Evolutionary conservation across 30 jellyfish, hydroid and myxozoan species (phyloP), one percentile per base, ranked within the genome.

Genomic region (Turritopsis rubra): DNA sequence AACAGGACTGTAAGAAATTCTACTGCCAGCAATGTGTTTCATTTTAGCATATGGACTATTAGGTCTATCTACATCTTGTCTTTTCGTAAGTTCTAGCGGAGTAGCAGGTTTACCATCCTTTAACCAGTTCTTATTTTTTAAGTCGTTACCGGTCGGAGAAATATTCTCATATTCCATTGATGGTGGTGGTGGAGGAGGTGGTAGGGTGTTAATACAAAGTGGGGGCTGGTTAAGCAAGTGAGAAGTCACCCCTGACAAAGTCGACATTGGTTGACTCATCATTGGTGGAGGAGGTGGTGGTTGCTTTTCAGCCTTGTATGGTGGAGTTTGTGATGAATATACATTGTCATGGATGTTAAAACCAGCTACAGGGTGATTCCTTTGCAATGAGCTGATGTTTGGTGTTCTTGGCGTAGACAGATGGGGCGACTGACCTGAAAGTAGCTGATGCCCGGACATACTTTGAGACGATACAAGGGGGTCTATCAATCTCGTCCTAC

Each of bases 91-190:
- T 18, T 25, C 71, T 28, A 82, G n/a, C 23, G 24, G 75, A 1
- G 88, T 72, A 52, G 29, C 76, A 26, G 28, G 28, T 8, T 68
- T 80, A 1, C 84, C 84, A 76, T 76, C 54, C 54, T 76, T 76
- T 18, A 28, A 76, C 28, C 22, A 72, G 20, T 80, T 52, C 27
- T 52, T 80, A 8, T 74, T 81, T 20, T 89, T 94, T 65, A 83
- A 91, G 73, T 85, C 84, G 13, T 71, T 77, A 22, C 86, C 94
- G 22, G 95, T 75, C 17, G 99, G 99, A 19, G 99, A 93, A 53
- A 93, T 93, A 70, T 88, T 96, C 85, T 93, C 99, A 81, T 88
- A 93, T n/a, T 54, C 29, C 8, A 83, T 83, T 31, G 83, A 86
- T 16, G 84, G 84, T 27, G 90, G 86, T 25, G 89, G 92, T 17